Conservation (phyloP, 2,113 vertebrate species). For the Piprites chloris region DNA sequence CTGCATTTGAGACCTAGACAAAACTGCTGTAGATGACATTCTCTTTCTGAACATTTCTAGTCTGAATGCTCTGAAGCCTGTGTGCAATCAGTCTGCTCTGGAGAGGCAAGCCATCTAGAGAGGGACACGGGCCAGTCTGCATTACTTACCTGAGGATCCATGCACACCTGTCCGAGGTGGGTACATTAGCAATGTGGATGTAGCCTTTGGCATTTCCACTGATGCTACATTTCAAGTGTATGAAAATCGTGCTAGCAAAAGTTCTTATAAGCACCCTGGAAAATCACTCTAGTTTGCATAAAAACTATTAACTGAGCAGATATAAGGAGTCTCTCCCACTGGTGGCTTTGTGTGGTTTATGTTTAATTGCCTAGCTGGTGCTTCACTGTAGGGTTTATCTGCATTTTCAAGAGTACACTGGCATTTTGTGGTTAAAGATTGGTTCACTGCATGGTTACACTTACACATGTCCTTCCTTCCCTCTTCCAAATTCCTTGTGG, state of each 20-base stretch:
- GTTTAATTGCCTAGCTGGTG: not conserved
- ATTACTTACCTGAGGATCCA: too few relatives aligned
- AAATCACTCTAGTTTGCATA: not conserved
- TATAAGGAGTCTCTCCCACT: not conserved
- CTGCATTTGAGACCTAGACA: not conserved
- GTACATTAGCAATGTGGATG: not conserved
- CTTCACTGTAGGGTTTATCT: not conserved
- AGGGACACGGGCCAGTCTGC: not conserved
- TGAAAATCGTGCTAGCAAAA: not conserved
- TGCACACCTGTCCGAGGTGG: not conserved
- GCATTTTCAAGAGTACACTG: not conserved
- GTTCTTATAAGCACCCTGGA: not conserved
- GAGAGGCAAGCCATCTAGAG: not conserved
- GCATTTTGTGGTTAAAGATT: not conserved
- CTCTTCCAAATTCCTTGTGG: not conserved
- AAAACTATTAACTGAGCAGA: not conserved
- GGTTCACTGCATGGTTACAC: not conserved
- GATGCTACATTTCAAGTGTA: rapidly evolving
- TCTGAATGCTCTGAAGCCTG: not conserved
- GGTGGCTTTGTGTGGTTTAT: not conserved
- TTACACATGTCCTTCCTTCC: not conserved
- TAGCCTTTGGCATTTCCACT: not conserved
- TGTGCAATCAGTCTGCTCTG: too few relatives aligned
- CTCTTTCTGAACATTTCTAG: not conserved
- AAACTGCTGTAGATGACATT: not conserved